Evolutionary conservation across 2,888 invertebrate species (phyloP), one percentile per base, ranked within the genome.

Genomic region (Mimumesa dahlbomi): DNA sequence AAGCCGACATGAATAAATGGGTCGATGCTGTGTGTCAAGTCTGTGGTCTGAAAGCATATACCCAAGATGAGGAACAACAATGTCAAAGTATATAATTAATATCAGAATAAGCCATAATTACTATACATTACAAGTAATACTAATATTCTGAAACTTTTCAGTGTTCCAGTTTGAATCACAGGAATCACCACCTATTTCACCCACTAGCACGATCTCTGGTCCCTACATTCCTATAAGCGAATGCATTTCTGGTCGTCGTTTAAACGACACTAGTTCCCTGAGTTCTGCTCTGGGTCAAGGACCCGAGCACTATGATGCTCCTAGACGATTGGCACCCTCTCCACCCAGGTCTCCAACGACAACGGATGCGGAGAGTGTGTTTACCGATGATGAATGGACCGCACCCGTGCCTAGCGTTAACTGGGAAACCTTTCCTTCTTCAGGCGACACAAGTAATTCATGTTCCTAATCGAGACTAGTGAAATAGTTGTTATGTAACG

Each of bases 1-100:
- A 97, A 87, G 92, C 93, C 45, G 97, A 98, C 84, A 98, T 98
- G 98, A 95, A 95, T 81, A 94, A 94, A 88, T 98, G 98, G 98
- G 98, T 98, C 7, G 95, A 96, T 85, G 96, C 95, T 68, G 95
- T 98, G 78, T 98, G 98, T 89, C 94, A 95, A 89, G 97, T 97
- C 40, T 98, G 98, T 89, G 96, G 96, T 48, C 90, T 97, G 67
- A 94, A 95, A 85, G 93, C 95, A 1, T 93, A 93, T 6, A 93
- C 93, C 9, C 93, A 93, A 63, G 91, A 93, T 62, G 90, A 91
- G 59, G 89, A 89, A 19, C 88, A 87, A 53, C 86, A 85, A 57
- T 85, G 90, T 88, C 86, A 86, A 84, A 89, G 87, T 90, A 84
- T 75, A 79, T 79, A 29, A 18, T n/a, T n/a, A n/a, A n/a, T n/a